These are phyloP conservation scores for Poecilia latipinna DNA, from an alignment of 2,113 vertebrate species.

Conservation along the genomic window DNA sequence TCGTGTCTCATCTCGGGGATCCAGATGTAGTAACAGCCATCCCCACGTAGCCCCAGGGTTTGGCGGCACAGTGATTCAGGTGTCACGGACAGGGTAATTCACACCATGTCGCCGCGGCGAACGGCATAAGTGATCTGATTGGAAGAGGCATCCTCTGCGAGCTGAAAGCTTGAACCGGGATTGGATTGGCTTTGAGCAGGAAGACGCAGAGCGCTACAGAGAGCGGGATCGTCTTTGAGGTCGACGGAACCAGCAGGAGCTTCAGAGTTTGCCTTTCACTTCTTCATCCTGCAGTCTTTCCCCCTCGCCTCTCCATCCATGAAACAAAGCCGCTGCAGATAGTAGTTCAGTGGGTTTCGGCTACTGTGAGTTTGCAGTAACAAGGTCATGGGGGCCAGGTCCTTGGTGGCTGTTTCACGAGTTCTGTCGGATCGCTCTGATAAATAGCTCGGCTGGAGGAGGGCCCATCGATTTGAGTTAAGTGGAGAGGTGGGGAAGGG, in stretches of 20 bases:
- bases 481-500: slow-evolving; percentile 69
- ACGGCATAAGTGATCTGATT: slow-evolving; percentile 72
- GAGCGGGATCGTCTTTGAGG: slow-evolving; percentile 3
- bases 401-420: slow-evolving; percentile 66
- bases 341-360: slow-evolving; percentile 64
- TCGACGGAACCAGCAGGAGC: slow-evolving; percentile 17
- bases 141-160: slow-evolving; percentile 62
- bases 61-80: slow-evolving; percentile 66
- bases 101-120: slow-evolving; percentile 74
- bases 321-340: slow-evolving; percentile 65
- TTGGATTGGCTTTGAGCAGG: slow-evolving; percentile 63
- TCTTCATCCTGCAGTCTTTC: slow-evolving; percentile 14
- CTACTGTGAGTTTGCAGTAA: slow-evolving; percentile 46
- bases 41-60: slow-evolving; percentile 58
- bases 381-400: slow-evolving; percentile 56
- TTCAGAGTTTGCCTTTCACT: slow-evolving; percentile 24
- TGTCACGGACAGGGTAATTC: slow-evolving; percentile 72
- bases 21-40: slow-evolving; percentile 66
- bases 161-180: slow-evolving; percentile 72
- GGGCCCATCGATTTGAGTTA: slow-evolving; percentile 77
- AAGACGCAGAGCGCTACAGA: slow-evolving; percentile 18
- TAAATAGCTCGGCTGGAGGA: slow-evolving; percentile 71
- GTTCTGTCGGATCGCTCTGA: slow-evolving; percentile 61
- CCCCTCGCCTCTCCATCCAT: slow-evolving; percentile 39
- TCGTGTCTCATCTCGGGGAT: slow-evolving; percentile 45